These are phyloP conservation scores for Otis tarda DNA, from an alignment of 2,113 vertebrate genomes.

Conservation along the genomic window DNA sequence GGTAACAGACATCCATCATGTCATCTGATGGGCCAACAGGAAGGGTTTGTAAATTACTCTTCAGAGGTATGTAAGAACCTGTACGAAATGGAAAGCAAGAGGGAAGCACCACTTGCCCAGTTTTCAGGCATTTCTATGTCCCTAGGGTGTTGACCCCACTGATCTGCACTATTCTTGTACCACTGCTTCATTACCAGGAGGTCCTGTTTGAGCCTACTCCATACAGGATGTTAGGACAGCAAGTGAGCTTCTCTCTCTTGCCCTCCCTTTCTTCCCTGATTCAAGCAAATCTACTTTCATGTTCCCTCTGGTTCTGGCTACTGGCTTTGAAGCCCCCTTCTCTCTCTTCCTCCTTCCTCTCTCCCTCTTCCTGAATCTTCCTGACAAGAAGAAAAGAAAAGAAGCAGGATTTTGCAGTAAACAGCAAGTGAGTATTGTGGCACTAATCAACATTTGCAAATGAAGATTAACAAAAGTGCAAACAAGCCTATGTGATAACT, in stretches of 20 bases:
- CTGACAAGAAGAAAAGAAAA: slow-evolving; percentile 14
- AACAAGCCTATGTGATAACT: slow-evolving; percentile 67
- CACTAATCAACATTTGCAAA: slow-evolving; percentile 68
- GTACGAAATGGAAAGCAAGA: neutral
- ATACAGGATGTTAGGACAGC: neutral
- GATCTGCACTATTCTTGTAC: neutral
- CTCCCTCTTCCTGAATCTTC: neutral
- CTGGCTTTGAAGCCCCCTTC: slow-evolving; percentile 22
- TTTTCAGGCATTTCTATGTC: neutral
- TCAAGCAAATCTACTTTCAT: slow-evolving; percentile 14
- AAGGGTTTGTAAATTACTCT: neutral
- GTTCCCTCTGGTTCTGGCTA: neutral
- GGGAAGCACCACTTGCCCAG: neutral
- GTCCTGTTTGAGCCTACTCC: neutral
- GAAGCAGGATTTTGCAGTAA: slow-evolving; percentile 23
- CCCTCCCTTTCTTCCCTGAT: neutral
- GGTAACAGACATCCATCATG: neutral
- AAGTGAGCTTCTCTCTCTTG: neutral
- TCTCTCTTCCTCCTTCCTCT: neutral
- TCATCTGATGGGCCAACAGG: neutral
- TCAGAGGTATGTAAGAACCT: neutral
- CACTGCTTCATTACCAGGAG: neutral
- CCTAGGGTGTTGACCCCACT: neutral
- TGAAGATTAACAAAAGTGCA: slow-evolving; percentile 71
- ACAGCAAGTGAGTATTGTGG: slow-evolving; percentile 41